phyloP scores from a whole-genome alignment of 2,797 vertebrate genomes.

The Hylomyscus alleni region DNA sequence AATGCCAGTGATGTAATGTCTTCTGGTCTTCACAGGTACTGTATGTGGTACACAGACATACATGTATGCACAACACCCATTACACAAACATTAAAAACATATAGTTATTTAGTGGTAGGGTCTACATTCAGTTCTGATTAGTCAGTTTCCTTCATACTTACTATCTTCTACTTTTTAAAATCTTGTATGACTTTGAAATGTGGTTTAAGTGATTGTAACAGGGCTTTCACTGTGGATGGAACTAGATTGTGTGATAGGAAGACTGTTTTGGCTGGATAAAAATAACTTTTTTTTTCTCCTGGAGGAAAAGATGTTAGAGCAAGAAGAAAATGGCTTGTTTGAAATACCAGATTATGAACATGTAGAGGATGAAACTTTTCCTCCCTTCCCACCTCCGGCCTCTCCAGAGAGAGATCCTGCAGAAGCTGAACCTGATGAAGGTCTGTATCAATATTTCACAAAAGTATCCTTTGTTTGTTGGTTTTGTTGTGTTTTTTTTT shows the following conservation, averaged over 20 bases:
- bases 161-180: constrained; percentile 22
- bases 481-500: neutral
- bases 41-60: neutral
- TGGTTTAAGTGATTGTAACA: constrained; percentile 40
- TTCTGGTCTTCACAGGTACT: neutral
- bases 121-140: neutral
- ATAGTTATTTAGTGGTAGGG: neutral
- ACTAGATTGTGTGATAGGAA: constrained; percentile 34
- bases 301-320: constrained; percentile 84
- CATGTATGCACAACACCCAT: neutral
- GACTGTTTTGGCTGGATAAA: constrained; percentile 43
- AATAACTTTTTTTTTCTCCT: neutral
- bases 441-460: constrained; percentile 74
- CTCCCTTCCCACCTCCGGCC: constrained; percentile 93
- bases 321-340: constrained; percentile 86
- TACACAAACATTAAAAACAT: neutral
- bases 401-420: constrained; percentile 90
- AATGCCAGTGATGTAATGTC: neutral
- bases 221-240: constrained; percentile 31
- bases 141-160: constrained; percentile 2
- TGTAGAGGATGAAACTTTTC: constrained; percentile 93
- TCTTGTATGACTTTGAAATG: constrained; percentile 47
- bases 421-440: constrained; percentile 81
- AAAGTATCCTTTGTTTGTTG: neutral
- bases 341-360: constrained; percentile 90